Base-by-base conservation (phyloP, 1,140 invertebrate genomes). In the Drosophila persimilis region DNA sequence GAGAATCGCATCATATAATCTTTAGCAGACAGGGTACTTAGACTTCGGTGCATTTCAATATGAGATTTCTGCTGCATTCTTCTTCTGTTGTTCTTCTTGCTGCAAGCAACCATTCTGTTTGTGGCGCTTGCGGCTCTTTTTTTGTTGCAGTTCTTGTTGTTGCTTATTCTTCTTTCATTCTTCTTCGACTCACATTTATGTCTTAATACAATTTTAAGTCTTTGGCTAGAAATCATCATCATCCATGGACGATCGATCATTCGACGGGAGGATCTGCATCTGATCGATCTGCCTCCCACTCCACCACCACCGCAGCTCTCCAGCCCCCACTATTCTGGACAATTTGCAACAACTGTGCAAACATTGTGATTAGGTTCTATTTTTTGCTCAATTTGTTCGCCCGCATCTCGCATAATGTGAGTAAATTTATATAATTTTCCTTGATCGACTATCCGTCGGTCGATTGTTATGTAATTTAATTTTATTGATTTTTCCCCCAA, bases 351-450 rank as follows among this genome's bases (percentile, higher is more conserved):
- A 11, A 13, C 35, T 39, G 35, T 39, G 44, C 43, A 51, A 69
- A 48, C 64, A 70, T 70, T 69, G 66, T 70, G 64, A 70, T 71
- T 61, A 72, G 50, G 35, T 53, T 45, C 46, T 63, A 51, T 54
- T n/a, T 26, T 46, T 73, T 61, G 59, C 24, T 70, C 53, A 55
- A 63, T 64, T 41, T 26, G 15, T 29, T 45, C 43, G 17, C 51
- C 51, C 51, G 51, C 51, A 53, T 6, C 39, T 54, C 53, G 60
- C 67, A 60, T 78, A 78, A 78, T 78, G 56, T 67, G 60, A 52
- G 63, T 61, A 73, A 79, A 79, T 79, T 79, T 79, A 62, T 79
- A 63, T 79, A 73, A 79, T 79, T 73, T 61, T 51, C 17, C 39
- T 15, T 29, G 43, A 48, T 48, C 58, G 59, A 73, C 61, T 71